These are phyloP conservation scores for Gymnoscopelus microlampas DNA, from an alignment of 2,797 vertebrate genomes.

Conservation along the genomic window DNA sequence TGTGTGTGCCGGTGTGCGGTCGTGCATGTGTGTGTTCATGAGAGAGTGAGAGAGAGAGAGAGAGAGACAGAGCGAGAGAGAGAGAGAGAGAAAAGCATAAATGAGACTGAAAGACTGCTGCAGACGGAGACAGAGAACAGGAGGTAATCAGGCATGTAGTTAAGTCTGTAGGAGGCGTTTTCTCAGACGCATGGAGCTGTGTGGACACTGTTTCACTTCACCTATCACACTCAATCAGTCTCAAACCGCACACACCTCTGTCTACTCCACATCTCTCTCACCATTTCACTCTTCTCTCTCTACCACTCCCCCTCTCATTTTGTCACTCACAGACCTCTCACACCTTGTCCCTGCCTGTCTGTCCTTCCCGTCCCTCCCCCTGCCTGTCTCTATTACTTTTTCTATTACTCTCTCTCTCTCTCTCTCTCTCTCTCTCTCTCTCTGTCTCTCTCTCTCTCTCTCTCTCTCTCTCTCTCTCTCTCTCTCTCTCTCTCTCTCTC, in stretches of 20 bases:
- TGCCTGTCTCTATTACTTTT: conserved; percentile 15
- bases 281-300: conserved; percentile 6
- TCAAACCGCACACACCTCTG: conserved; percentile 20
- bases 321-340: conserved; percentile 22
- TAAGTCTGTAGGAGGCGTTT: conserved; percentile 56
- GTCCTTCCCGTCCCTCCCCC: conserved; percentile 4
- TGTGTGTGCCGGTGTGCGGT: no score
- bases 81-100: conserved; percentile 14
- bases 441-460: conserved; percentile 7
- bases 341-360: conserved; percentile 21
- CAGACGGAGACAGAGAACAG: conserved; percentile 10
- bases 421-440: conserved; percentile 10
- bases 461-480: neutral
- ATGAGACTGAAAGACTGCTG: conserved; percentile 12
- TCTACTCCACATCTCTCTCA: conserved; percentile 7
- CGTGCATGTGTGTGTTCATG: neutral
- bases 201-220: conserved; percentile 15
- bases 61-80: conserved; percentile 23
- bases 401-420: neutral
- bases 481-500: conserved; percentile 4
- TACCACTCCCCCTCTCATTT: conserved; percentile 14
- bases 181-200: conserved; percentile 30
- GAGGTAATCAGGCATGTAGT: conserved; percentile 50
- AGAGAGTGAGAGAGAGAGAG: conserved; percentile 2
- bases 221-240: conserved; percentile 28